phyloP scores from a whole-genome alignment of 1,140 invertebrate genomes.

The Meloidogyne floridensis region DNA sequence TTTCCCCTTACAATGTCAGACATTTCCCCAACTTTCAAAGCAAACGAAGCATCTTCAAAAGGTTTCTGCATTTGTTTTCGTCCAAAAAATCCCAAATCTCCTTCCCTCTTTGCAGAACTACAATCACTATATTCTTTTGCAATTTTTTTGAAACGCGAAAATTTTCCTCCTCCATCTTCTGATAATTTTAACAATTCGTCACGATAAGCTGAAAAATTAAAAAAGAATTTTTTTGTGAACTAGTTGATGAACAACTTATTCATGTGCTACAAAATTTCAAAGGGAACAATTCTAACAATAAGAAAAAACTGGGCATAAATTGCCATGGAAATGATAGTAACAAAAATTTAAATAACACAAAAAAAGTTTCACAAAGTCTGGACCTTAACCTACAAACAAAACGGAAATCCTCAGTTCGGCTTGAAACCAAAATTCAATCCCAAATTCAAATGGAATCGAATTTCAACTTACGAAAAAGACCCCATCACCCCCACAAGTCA shows the following conservation, averaged over 20 bases:
- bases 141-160: slow-evolving; percentile 77
- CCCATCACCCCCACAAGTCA: no score
- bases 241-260: no score
- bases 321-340: no score
- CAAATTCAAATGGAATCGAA: no score
- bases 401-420: no score
- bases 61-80: slow-evolving; percentile 91
- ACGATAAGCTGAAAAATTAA: slow-evolving; percentile 45
- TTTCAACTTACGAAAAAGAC: slow-evolving; percentile 68
- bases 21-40: slow-evolving; percentile 85
- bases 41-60: slow-evolving; percentile 93
- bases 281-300: no score
- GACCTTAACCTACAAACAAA: no score
- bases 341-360: no score
- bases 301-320: no score
- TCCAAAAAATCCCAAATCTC: slow-evolving; percentile 90
- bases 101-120: slow-evolving; percentile 88
- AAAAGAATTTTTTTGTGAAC: not conserved
- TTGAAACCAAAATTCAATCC: no score
- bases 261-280: no score
- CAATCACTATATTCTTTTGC: slow-evolving; percentile 91
- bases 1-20: slow-evolving; percentile 77
- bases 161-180: slow-evolving; percentile 68
- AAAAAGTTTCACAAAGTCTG: no score
- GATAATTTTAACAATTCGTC: slow-evolving; percentile 81